Evolutionary conservation across 2,797 vertebrate species (phyloP), one percentile per base, ranked within the genome.

Genomic region (Phyllotis vaccarum): DNA sequence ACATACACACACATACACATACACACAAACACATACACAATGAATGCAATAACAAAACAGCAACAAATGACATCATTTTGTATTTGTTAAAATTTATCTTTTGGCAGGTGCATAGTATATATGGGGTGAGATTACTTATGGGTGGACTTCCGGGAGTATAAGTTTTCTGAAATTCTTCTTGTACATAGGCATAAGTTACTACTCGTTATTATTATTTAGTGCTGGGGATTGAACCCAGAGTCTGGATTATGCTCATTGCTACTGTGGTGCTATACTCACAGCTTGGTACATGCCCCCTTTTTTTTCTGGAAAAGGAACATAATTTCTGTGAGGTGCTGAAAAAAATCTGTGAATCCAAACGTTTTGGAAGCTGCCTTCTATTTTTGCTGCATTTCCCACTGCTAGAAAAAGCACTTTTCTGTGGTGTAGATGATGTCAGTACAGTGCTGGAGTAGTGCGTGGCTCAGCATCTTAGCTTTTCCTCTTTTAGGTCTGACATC

Each of bases 121-220:
- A 86, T 94, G 89, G 93, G 89, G 19, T 68, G 70, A 95, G 9
- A 22, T 87, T 87, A 91, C 79, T 93, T 95, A 37, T 89, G 29
- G 21, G 6, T 68, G 43, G 49, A 49, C 58, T 89, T 93, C 12
- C 79, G 62, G 43, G 49, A 92, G 37, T 31, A 31, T 86, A 29
- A 68, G 40, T 46, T 82, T n/a, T n/a, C 37, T 93, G 27, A 90
- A 91, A 82, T 89, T 83, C 3, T 90, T 79, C 62, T 37, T 86
- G 74, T n/a, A 29, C 10, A 34, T 12, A 34, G 11, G 14, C 27
- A 68, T n/a, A 27, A n/a, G 24, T 3, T 66, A 22, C 3, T 21
- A 76, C 27, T 22, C 31, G 34, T 85, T n/a, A 49, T 22, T 62
- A 66, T 40, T 72, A n/a, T 92, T 19, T 54, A 34, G 70, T 86